phyloP scores from a whole-genome alignment of 2,113 vertebrate species.

The Dinomys branickii region DNA sequence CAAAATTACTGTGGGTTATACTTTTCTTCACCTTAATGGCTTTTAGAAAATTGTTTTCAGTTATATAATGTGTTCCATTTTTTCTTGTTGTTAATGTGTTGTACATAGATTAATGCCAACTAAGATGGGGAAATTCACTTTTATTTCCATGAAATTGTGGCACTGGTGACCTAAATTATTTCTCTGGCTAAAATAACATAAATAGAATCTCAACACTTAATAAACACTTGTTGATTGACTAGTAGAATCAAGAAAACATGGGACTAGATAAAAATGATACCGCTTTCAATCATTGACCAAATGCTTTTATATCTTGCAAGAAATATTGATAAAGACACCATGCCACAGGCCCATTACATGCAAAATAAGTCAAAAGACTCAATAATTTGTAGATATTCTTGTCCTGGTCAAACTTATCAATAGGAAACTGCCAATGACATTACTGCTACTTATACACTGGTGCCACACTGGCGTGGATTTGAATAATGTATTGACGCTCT shows the following conservation, averaged over 20 bases:
- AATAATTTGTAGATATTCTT: constrained; percentile 81
- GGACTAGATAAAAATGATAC: background rate
- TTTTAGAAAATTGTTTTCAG: constrained; percentile 28
- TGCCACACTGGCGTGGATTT: constrained; percentile 93
- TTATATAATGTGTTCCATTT: background rate
- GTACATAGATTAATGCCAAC: background rate
- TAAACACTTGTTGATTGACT: constrained; percentile 65
- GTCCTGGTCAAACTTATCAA: constrained; percentile 91
- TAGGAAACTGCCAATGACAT: constrained; percentile 91
- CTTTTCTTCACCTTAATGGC: background rate
- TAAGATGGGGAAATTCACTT: background rate
- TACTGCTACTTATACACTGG: constrained; percentile 99
- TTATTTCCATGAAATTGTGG: background rate
- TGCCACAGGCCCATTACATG: constrained; percentile 25
- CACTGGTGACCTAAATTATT: background rate
- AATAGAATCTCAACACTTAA: background rate
- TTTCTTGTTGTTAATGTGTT: background rate
- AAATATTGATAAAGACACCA: constrained; percentile 53
- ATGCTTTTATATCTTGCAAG: background rate
- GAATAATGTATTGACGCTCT: constrained; percentile 98
- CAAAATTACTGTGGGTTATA: background rate
- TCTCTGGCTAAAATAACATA: background rate
- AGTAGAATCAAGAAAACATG: background rate
- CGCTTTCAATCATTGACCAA: constrained; percentile 36
- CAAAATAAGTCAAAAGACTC: constrained; percentile 72